Conservation (phyloP, 2,113 vertebrate genomes). For the rat (Rattus norvegicus) region DNA sequence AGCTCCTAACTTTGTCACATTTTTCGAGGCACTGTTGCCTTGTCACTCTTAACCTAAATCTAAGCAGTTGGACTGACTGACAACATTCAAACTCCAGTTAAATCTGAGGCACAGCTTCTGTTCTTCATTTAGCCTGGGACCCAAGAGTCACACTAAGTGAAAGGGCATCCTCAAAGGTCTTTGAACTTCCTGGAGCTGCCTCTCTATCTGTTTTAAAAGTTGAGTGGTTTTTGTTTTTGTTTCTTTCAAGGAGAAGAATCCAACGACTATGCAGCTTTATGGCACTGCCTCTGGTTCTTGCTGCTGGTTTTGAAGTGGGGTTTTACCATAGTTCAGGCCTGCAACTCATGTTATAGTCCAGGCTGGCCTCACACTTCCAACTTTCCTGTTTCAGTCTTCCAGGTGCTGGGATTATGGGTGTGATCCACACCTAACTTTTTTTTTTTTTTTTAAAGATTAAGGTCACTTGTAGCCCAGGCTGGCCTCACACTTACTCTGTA, state of each 20-base stretch:
- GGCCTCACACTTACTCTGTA: background rate
- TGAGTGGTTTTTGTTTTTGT: too few species aligned
- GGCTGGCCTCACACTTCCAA: background rate
- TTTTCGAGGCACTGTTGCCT: background rate
- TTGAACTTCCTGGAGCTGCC: background rate
- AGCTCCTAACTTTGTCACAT: background rate
- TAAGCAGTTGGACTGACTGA: background rate
- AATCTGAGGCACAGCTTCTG: background rate
- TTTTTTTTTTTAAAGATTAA: background rate
- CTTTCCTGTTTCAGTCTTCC: background rate
- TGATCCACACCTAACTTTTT: background rate
- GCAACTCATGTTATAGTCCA: background rate
- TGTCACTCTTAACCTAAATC: background rate
- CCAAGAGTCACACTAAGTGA: background rate
- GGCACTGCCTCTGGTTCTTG: too few species aligned
- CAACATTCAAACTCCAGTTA: background rate
- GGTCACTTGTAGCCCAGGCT: background rate
- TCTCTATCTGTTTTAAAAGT: background rate
- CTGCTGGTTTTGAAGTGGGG: too few species aligned
- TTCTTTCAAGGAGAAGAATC: too few species aligned
- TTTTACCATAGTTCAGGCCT: background rate
- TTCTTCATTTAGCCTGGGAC: background rate
- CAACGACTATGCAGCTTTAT: too few species aligned
- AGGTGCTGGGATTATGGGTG: background rate
- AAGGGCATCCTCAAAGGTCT: background rate